phyloP scores from a whole-genome alignment of 2,888 invertebrate species.

The Phyllotreta striolata region DNA sequence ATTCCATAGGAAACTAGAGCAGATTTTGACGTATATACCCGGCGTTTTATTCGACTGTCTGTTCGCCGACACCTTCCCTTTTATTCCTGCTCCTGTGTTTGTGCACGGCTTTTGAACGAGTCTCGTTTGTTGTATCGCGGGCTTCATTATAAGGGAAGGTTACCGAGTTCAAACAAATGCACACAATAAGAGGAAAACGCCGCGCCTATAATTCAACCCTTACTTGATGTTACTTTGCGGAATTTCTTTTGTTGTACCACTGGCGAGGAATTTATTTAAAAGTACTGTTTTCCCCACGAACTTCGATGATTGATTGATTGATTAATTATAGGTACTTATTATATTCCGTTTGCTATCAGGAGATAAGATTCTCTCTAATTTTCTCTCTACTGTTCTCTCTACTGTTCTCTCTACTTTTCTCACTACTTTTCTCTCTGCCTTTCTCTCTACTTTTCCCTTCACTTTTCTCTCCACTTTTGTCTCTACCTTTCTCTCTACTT shows the following conservation, averaged over 20 bases:
- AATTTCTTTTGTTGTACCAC: constrained; percentile 17
- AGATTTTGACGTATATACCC: constrained; percentile 4
- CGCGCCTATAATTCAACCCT: constrained; percentile 19
- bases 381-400: no score
- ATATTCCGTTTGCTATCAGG: no score
- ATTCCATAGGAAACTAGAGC: background rate
- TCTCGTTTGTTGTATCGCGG: constrained; percentile 16
- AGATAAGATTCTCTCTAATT: no score
- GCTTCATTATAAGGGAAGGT: constrained; percentile 25
- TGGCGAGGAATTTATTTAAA: background rate
- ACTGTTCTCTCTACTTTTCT: no score
- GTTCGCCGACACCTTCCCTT: constrained; percentile 23
- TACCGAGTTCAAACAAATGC: constrained; percentile 23
- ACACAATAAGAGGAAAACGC: constrained; percentile 17
- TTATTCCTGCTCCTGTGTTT: constrained; percentile 9
- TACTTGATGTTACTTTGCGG: constrained; percentile 17
- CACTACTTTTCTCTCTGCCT: no score
- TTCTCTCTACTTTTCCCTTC: no score
- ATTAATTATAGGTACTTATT: no score
- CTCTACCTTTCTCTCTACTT: no score
- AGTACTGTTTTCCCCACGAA: background rate
- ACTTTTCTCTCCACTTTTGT: no score
- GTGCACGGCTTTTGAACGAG: constrained; percentile 14
- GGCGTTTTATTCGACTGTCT: constrained; percentile 12
- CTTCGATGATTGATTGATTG: no score